phyloP scores from a whole-genome alignment of 2,113 vertebrate species.

The Emydura subglobosa region DNA sequence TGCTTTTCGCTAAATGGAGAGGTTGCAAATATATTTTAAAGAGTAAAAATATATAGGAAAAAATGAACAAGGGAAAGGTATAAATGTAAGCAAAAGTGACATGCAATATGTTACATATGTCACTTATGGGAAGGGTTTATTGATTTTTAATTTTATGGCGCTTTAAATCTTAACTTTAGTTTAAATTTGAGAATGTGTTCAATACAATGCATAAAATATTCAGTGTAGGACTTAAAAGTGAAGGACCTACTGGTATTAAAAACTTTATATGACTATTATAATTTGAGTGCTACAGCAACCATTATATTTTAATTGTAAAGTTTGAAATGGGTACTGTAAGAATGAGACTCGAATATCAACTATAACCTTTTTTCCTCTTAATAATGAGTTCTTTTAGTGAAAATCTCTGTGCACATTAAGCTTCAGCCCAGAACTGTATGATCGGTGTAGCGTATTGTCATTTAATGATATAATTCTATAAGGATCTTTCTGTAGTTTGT shows the following conservation, averaged over 20 bases:
- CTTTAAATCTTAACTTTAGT: too few relatives aligned
- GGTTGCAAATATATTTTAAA: too few relatives aligned
- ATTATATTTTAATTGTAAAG: not conserved
- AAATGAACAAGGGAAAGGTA: too few relatives aligned
- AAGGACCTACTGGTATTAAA: not conserved
- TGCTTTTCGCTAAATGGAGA: too few relatives aligned
- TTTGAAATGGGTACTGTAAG: not conserved
- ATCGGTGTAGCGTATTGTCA: not conserved
- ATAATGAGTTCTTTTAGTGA: not conserved
- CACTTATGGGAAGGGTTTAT: too few relatives aligned
- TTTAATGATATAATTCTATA: not conserved
- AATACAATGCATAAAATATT: too few relatives aligned
- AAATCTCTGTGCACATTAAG: not conserved
- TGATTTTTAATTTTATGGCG: too few relatives aligned
- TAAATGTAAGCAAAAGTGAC: too few relatives aligned
- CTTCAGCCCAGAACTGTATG: not conserved
- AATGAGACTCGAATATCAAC: not conserved
- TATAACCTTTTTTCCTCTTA: not conserved
- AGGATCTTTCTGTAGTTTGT: not conserved
- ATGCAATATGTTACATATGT: too few relatives aligned
- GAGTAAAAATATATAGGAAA: too few relatives aligned
- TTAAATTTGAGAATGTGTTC: too few relatives aligned
- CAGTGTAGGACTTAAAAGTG: not conserved
- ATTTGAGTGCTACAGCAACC: not conserved
- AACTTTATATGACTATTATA: not conserved